A percentile compares a stretch with the other conserved stretches of the same genome.
Conservation (phyloP, 2,113 vertebrate species). For the Eulacestoma nigropectus region DNA sequence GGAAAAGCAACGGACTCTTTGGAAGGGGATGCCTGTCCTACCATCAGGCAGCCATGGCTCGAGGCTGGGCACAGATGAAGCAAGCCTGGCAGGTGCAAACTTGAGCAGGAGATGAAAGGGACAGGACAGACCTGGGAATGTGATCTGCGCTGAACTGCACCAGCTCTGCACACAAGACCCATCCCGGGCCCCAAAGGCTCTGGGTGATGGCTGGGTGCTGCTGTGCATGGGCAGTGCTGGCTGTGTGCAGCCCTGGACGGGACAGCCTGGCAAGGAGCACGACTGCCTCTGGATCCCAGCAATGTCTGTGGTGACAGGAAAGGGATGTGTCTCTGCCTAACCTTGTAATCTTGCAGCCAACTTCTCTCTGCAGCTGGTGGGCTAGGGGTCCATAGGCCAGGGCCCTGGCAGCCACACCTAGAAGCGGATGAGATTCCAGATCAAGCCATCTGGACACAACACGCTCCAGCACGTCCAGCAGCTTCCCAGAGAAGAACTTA, state of each 20-base stretch:
- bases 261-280: not conserved
- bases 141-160: not conserved
- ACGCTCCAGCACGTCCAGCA: not conserved
- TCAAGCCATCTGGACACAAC: not conserved
- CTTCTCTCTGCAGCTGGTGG: not conserved
- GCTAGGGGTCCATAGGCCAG: not conserved
- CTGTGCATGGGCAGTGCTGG: not conserved
- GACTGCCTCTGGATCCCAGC: fast-evolving
- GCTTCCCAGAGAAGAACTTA: not conserved
- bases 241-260: not conserved
- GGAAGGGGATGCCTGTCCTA: not conserved
- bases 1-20: not conserved
- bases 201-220: not conserved
- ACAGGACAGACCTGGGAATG: not conserved
- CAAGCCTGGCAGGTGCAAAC: not conserved
- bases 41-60: not conserved
- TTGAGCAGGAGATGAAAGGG: not conserved
- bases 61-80: not conserved
- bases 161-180: not conserved
- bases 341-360: not conserved
- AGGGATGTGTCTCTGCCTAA: not conserved
- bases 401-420: not conserved
- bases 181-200: not conserved
- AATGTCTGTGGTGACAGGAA: not conserved
- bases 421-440: not conserved